A percentile compares a stretch with the other conserved stretches of the same genome.
phyloP scores from a whole-genome alignment of 1,140 invertebrate genomes.

The Gryon sp. region DNA sequence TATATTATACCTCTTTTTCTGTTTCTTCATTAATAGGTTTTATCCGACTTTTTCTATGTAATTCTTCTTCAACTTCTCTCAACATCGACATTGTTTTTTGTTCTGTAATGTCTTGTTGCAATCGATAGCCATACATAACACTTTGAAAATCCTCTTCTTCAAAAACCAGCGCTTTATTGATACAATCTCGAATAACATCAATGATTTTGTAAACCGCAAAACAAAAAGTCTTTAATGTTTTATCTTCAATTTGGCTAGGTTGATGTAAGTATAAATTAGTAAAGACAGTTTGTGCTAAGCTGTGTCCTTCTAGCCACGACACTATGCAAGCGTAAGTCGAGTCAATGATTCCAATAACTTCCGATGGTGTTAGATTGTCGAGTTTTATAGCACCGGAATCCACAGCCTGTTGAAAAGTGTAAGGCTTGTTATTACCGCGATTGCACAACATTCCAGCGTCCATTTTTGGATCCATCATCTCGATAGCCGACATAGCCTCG shows the following conservation, averaged over 20 bases:
- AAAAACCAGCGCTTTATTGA: constrained; percentile 92
- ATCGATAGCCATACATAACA: constrained; percentile 93
- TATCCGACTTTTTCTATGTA: constrained; percentile 86
- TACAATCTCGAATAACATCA: constrained; percentile 93
- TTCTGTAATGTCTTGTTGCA: constrained; percentile 91
- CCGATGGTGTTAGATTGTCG: constrained; percentile 84
- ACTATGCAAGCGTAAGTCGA: constrained; percentile 94
- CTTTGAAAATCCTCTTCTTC: constrained; percentile 98
- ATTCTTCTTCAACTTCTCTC: constrained; percentile 94
- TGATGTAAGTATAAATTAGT: constrained; percentile 98
- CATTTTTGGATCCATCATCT: constrained; percentile 99
- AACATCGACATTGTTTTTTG: constrained; percentile 89
- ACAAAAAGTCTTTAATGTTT: constrained; percentile 91
- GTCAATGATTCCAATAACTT: constrained; percentile 95
- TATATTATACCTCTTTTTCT: constrained; percentile 75
- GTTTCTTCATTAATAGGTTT: constrained; percentile 79
- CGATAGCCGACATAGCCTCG: constrained; percentile 99
- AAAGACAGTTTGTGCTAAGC: constrained; percentile 97
- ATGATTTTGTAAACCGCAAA: constrained; percentile 94
- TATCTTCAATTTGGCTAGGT: constrained; percentile 91
- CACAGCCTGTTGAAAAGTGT: constrained; percentile 93
- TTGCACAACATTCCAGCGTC: constrained; percentile 99
- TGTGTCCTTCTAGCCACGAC: constrained; percentile 97
- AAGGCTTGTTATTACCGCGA: constrained; percentile 88
- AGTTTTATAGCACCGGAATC: constrained; percentile 89